Evolutionary conservation across 2,113 vertebrate genomes (phyloP).

Genomic region (Noctilio leporinus): DNA sequence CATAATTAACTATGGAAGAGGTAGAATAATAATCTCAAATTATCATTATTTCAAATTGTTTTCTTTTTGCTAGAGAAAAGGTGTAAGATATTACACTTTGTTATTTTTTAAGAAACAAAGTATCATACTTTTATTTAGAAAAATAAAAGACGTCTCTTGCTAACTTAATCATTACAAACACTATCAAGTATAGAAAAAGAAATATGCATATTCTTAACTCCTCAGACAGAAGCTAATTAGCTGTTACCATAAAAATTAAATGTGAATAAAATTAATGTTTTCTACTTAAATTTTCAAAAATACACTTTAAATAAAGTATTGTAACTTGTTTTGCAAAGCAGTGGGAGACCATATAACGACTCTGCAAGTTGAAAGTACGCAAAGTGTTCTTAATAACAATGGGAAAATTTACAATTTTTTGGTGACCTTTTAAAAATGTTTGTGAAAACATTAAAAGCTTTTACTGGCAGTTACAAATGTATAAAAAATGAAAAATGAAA

Average conservation of each 20-base stretch:
- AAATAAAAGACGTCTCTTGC: not conserved
- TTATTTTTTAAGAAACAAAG: not conserved
- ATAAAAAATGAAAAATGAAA: not conserved
- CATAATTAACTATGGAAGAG: not conserved
- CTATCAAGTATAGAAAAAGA: not conserved
- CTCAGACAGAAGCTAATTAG: not conserved
- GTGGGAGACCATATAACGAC: not conserved
- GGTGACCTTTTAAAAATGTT: not conserved
- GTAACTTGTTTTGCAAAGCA: not conserved
- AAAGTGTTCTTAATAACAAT: not conserved
- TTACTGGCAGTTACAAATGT: not conserved
- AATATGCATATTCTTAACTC: not conserved
- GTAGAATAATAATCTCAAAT: not conserved
- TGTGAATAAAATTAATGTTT: not conserved
- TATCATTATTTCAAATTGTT: not conserved
- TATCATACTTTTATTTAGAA: constrained; percentile 7
- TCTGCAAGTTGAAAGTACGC: not conserved
- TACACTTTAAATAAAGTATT: not conserved
- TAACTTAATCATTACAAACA: not conserved
- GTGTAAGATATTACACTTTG: not conserved
- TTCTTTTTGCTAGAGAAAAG: not conserved
- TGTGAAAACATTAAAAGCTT: not conserved
- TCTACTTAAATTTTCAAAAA: not conserved
- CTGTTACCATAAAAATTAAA: constrained; percentile 13
- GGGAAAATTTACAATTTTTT: not conserved